phyloP scores from a whole-genome alignment of 1,140 invertebrate genomes.

The Diprion similis region DNA sequence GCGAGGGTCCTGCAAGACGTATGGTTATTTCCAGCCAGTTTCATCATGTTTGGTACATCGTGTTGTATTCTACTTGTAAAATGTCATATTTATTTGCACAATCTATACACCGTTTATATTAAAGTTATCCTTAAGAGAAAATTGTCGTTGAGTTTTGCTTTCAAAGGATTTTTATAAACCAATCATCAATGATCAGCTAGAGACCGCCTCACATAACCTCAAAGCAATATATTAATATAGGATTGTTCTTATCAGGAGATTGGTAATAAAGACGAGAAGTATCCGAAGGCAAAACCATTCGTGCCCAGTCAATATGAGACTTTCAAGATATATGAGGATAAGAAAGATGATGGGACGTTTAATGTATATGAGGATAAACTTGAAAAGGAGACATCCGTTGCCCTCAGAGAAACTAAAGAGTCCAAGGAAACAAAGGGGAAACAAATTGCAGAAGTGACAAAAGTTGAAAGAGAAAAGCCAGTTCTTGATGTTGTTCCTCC shows the following conservation, averaged over 20 bases:
- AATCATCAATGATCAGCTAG: too few relatives aligned
- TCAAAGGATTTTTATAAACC: too few relatives aligned
- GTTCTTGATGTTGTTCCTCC: conserved; percentile 49
- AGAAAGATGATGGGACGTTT: conserved; percentile 59
- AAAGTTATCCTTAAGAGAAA: too few relatives aligned
- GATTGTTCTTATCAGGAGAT: conserved; percentile 42
- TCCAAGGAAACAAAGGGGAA: conserved; percentile 57
- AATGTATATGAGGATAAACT: conserved; percentile 76
- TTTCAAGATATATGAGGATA: conserved; percentile 64
- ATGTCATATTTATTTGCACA: too few relatives aligned
- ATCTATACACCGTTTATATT: too few relatives aligned
- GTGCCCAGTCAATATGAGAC: conserved; percentile 40
- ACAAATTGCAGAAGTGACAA: conserved; percentile 47
- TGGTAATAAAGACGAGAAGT: conserved; percentile 58
- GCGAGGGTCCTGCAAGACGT: too few relatives aligned
- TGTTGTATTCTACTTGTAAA: too few relatives aligned
- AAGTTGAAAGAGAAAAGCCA: conserved; percentile 52
- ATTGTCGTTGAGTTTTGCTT: too few relatives aligned
- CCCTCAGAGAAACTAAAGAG: conserved; percentile 46
- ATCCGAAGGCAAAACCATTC: conserved; percentile 47
- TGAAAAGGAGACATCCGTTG: conserved; percentile 58
- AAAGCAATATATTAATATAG: conserved; percentile 6
- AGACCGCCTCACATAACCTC: not conserved
- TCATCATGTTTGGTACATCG: too few relatives aligned
- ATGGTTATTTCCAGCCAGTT: too few relatives aligned